Conservation (phyloP, 1,140 invertebrate genomes). For the Harpegnathos saltator region DNA sequence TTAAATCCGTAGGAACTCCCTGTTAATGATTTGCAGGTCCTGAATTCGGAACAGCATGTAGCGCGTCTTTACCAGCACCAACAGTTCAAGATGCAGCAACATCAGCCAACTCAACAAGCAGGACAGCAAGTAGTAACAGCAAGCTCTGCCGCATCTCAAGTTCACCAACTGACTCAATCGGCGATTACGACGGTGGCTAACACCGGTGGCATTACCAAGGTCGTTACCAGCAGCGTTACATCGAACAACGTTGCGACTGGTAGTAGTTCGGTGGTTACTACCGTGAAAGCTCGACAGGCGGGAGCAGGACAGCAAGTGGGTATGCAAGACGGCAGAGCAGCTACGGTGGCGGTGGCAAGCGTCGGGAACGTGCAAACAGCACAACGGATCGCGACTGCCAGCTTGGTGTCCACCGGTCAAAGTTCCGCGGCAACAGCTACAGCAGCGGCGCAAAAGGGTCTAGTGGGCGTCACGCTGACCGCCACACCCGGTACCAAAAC, state of each 20-base stretch:
- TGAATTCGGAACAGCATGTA: slow-evolving; percentile 62
- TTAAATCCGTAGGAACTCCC: no score
- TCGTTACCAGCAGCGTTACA: slow-evolving; percentile 70
- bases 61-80: slow-evolving; percentile 78
- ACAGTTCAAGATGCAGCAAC: slow-evolving; percentile 75
- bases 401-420: slow-evolving; percentile 79
- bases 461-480: slow-evolving; percentile 82
- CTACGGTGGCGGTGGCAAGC: slow-evolving; percentile 81
- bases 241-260: slow-evolving; percentile 73
- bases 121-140: slow-evolving; percentile 68
- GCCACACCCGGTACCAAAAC: slow-evolving; percentile 83
- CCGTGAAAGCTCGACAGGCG: slow-evolving; percentile 80
- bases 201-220: slow-evolving; percentile 75
- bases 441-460: slow-evolving; percentile 77
- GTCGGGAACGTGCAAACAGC: slow-evolving; percentile 80
- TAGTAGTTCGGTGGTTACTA: slow-evolving; percentile 71
- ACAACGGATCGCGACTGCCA: slow-evolving; percentile 80
- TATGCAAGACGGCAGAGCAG: slow-evolving; percentile 79
- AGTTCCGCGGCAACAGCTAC: slow-evolving; percentile 65
- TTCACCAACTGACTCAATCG: slow-evolving; percentile 78
- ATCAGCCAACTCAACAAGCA: slow-evolving; percentile 66
- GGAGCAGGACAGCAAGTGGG: slow-evolving; percentile 61
- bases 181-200: slow-evolving; percentile 73
- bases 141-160: slow-evolving; percentile 68
- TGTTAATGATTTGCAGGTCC: no score